phyloP scores from a whole-genome alignment of 35 echinoderm and acorn worm genomes.

The Heliocidaris erythrogramma region DNA sequence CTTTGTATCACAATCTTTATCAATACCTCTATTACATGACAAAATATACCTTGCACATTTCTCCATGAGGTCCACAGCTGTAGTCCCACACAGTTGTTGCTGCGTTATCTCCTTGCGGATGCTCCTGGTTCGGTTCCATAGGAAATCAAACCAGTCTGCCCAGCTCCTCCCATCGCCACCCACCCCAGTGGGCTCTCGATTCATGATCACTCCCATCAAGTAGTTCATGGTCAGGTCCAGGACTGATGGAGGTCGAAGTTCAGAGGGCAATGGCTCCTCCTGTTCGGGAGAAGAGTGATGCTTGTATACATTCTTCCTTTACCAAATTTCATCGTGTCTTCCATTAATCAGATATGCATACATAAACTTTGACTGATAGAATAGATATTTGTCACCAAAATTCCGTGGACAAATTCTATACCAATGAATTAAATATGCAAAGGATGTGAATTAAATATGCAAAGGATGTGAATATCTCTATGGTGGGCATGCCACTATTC shows the following conservation, averaged over 20 bases:
- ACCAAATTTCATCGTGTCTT: too few species aligned
- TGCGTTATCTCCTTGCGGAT: slow-evolving; percentile 97
- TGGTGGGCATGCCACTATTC: too few species aligned
- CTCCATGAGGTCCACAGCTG: slow-evolving; percentile 87
- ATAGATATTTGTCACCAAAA: too few species aligned
- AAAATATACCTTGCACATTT: slow-evolving; percentile 92
- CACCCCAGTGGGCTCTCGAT: slow-evolving; percentile 33
- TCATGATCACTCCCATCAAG: slow-evolving; percentile 82
- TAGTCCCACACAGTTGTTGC: slow-evolving; percentile 75
- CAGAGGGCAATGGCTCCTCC: slow-evolving; percentile 85
- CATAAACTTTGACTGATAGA: too few species aligned
- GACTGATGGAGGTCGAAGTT: slow-evolving; percentile 73
- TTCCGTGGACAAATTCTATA: too few species aligned
- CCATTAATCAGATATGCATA: too few species aligned
- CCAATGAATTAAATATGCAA: too few species aligned
- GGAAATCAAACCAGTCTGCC: slow-evolving; percentile 96
- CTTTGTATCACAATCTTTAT: not conserved
- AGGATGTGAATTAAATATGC: too few species aligned
- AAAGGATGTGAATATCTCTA: too few species aligned
- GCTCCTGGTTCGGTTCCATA: slow-evolving; percentile 88
- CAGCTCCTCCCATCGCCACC: slow-evolving; percentile 58
- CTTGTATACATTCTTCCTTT: not conserved
- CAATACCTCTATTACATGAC: not conserved
- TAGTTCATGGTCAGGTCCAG: slow-evolving; percentile 94
- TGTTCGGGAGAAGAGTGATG: not conserved